phyloP scores from a whole-genome alignment of 1,140 invertebrate genomes.

The Zeugodacus cucurbitae region DNA sequence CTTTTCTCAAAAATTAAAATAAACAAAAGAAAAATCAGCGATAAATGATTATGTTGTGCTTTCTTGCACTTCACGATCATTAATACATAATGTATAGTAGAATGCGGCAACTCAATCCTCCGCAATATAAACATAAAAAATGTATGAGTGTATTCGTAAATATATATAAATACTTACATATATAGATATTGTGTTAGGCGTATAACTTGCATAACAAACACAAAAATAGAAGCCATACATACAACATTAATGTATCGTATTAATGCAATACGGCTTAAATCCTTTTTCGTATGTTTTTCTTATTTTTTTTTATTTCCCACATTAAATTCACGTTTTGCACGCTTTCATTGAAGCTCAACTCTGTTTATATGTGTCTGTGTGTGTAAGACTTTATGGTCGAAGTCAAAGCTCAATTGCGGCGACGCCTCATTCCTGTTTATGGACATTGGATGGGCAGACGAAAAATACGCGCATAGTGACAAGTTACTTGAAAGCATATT shows the following conservation, averaged over 20 bases:
- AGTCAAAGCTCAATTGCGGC: background rate
- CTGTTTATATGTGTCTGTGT: background rate
- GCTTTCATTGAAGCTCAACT: background rate
- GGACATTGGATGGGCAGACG: background rate
- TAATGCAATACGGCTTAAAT: background rate
- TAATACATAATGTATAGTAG: too few relatives aligned
- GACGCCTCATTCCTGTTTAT: background rate
- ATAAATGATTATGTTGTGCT: background rate
- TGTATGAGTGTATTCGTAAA: background rate
- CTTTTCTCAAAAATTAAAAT: background rate
- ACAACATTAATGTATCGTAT: background rate
- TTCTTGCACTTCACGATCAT: background rate
- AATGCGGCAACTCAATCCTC: too few relatives aligned
- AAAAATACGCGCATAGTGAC: background rate
- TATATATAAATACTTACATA: background rate
- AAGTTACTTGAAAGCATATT: background rate
- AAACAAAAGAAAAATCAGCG: background rate
- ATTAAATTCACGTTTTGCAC: constrained; percentile 2
- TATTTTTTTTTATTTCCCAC: background rate
- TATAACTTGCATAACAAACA: background rate
- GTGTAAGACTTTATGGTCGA: background rate
- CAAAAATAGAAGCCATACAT: background rate
- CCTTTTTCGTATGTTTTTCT: background rate
- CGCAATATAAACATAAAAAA: background rate
- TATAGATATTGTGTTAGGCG: background rate